Conservation (phyloP, 1,140 invertebrate species). For the Brachionus plicatilis region DNA sequence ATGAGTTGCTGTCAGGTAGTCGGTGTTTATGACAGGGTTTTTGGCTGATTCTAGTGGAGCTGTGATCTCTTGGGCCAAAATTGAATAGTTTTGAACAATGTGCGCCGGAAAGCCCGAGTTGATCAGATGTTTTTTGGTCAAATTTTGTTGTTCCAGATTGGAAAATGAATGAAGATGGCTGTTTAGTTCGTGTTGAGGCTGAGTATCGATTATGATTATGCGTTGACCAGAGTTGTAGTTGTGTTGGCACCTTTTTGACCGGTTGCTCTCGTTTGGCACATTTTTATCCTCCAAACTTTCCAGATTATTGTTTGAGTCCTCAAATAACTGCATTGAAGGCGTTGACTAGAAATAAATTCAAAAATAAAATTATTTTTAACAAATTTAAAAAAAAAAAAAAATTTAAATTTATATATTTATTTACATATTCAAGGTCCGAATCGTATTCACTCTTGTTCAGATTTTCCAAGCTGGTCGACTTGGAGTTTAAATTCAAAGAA, state of each 20-base stretch:
- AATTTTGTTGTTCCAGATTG: neutral
- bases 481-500: neutral
- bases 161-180: neutral
- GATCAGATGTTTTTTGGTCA: conserved; percentile 4
- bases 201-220: conserved; percentile 12
- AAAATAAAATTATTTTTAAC: neutral
- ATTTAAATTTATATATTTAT: neutral
- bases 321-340: neutral
- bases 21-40: neutral
- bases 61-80: conserved; percentile 22
- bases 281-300: neutral
- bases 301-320: conserved; percentile 17
- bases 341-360: neutral
- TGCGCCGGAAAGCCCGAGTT: conserved; percentile 5
- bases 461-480: conserved; percentile 1
- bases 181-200: neutral
- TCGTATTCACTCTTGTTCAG: neutral
- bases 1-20: neutral
- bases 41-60: conserved; percentile 6
- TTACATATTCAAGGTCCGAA: conserved; percentile 15
- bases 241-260: neutral
- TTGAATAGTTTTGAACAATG: conserved; percentile 40
- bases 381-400: neutral
- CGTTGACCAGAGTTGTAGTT: neutral
- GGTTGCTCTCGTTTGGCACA: neutral